Conservation (phyloP, 2,113 vertebrate species). For the Myrmecophaga tridactyla region DNA sequence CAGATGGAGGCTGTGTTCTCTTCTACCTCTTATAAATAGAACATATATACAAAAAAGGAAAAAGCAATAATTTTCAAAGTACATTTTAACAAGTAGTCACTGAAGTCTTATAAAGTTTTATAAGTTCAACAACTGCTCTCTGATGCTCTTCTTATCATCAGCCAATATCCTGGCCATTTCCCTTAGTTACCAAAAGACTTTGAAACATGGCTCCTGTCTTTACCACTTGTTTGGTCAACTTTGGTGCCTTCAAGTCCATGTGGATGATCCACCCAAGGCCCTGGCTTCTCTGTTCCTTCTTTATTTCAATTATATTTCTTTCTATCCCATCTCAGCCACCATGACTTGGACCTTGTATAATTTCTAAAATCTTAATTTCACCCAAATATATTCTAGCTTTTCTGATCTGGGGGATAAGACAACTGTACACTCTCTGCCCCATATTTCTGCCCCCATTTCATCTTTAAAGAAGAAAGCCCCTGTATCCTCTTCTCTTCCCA, state of each 20-base stretch:
- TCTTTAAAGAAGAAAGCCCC: not conserved
- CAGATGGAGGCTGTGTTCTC: not conserved
- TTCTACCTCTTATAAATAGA: too few relatives aligned
- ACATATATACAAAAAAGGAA: too few relatives aligned
- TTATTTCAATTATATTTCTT: not conserved
- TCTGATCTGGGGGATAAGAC: not conserved
- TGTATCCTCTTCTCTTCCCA: not conserved
- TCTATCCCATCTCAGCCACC: not conserved
- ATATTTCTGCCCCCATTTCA: not conserved
- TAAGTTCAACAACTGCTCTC: not conserved
- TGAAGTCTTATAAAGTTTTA: not conserved
- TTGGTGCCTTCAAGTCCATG: not conserved
- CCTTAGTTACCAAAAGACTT: not conserved
- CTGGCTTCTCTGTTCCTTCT: not conserved
- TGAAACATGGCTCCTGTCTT: not conserved
- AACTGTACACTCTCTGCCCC: not conserved
- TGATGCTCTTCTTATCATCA: not conserved
- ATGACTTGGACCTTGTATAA: not conserved
- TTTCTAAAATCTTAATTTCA: constrained; percentile 31
- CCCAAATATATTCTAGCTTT: not conserved
- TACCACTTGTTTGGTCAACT: not conserved
- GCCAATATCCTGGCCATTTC: not conserved
- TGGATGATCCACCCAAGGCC: not conserved
- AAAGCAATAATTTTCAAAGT: too few relatives aligned
- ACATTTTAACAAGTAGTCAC: too few relatives aligned